Conservation (phyloP, 1,140 invertebrate genomes). For the Branchinecta lindahli region DNA sequence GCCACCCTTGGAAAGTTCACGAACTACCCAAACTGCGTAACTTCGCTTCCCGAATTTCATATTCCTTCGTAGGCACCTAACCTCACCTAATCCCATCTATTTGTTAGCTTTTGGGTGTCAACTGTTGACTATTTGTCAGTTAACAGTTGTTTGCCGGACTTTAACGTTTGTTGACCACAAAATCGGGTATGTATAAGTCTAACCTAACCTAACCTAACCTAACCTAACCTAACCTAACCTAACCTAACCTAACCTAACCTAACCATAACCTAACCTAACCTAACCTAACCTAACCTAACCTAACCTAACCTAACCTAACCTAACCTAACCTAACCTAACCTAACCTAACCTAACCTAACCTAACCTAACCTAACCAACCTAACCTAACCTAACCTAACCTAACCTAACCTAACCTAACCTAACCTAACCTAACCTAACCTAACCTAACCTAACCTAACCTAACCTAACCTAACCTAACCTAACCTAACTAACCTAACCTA, state of each 20-base stretch:
- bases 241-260: constrained; percentile 18
- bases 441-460: constrained; percentile 27
- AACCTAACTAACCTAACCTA: no score
- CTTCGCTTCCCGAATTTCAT: no score
- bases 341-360: constrained; percentile 22
- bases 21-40: no score
- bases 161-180: no score
- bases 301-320: constrained; percentile 14
- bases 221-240: constrained; percentile 18
- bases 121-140: no score
- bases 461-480: constrained; percentile 27
- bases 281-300: constrained; percentile 19
- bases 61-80: no score
- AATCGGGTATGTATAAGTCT: no score
- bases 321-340: constrained; percentile 21
- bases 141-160: no score
- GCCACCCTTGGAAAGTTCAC: no score
- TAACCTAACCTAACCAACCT: constrained; percentile 25
- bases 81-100: no score
- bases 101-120: no score
- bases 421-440: constrained; percentile 25
- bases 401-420: constrained; percentile 21
- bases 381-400: constrained; percentile 22
- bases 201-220: constrained; percentile 17
- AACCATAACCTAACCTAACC: constrained; percentile 18